Percentiles rank a stretch among this genome's conserved stretches.
phyloP scores from a whole-genome alignment of 2,888 invertebrate species.

The Marasmarcha lunaedactyla region DNA sequence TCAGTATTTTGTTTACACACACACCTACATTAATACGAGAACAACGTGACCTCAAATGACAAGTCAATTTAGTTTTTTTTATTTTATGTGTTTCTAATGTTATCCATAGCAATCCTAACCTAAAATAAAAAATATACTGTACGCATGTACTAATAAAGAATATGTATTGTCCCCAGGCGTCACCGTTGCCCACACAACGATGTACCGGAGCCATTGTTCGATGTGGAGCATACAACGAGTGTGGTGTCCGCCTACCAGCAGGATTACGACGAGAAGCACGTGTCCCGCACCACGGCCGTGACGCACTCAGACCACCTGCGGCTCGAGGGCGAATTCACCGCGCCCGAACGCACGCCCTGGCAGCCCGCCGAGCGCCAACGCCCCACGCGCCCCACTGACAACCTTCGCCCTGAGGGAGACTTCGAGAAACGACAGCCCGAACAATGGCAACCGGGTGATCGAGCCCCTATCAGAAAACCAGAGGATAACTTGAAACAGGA shows the following conservation, averaged over 20 bases:
- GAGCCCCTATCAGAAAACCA: constrained; percentile 32
- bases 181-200: constrained; percentile 86
- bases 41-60: too few relatives aligned
- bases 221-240: constrained; percentile 65
- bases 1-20: too few relatives aligned
- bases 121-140: too few relatives aligned
- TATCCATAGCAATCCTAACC: too few relatives aligned
- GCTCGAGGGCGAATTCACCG: constrained; percentile 77
- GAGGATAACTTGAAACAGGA: constrained; percentile 66
- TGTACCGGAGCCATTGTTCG: constrained; percentile 71
- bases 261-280: constrained; percentile 75
- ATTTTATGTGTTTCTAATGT: too few relatives aligned
- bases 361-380: constrained; percentile 71
- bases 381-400: constrained; percentile 51
- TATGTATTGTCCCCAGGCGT: constrained; percentile 82
- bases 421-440: constrained; percentile 51
- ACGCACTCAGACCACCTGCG: constrained; percentile 79
- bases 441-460: constrained; percentile 46
- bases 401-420: constrained; percentile 49
- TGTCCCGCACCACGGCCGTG: constrained; percentile 69
- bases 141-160: too few relatives aligned
- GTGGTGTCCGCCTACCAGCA: constrained; percentile 73
- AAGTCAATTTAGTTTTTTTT: too few relatives aligned
- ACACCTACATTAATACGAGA: too few relatives aligned
- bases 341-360: constrained; percentile 57